Conservation (phyloP, 2,888 invertebrate species). For the Mamestra brassicae region DNA sequence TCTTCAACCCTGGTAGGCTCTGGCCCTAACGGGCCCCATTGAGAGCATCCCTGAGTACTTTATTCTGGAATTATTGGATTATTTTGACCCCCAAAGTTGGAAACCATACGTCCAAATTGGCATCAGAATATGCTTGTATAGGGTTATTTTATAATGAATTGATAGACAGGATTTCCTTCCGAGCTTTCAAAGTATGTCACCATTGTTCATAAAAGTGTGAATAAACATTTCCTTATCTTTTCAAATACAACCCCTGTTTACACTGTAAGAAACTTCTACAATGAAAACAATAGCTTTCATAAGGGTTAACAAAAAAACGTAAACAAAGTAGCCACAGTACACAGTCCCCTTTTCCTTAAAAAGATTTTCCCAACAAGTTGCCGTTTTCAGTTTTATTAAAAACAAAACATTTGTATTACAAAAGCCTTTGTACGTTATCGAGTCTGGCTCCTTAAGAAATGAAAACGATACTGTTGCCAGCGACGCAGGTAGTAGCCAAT, state of each 20-base stretch:
- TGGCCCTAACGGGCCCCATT: no score
- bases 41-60: no score
- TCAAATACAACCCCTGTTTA: constrained; percentile 14
- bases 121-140: no score
- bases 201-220: constrained; percentile 1
- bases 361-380: constrained; percentile 38
- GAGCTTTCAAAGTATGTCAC: not conserved
- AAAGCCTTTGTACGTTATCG: constrained; percentile 58
- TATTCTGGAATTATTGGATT: no score
- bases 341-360: constrained; percentile 39
- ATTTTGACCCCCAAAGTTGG: no score
- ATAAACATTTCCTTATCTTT: constrained; percentile 1
- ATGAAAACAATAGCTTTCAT: constrained; percentile 39
- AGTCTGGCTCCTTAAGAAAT: constrained; percentile 63
- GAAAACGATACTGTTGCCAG: constrained; percentile 61
- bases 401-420: constrained; percentile 60
- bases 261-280: constrained; percentile 24
- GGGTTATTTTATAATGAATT: no score
- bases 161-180: no score
- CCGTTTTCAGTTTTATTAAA: constrained; percentile 47
- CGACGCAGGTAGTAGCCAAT: constrained; percentile 62
- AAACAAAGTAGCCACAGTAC: constrained; percentile 9
- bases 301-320: constrained; percentile 25
- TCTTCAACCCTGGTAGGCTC: no score
- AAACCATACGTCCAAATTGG: no score